These are phyloP conservation scores for Stichopus chloronotus DNA, from an alignment of 35 echinoderm and acorn worm species.

Conservation along the genomic window DNA sequence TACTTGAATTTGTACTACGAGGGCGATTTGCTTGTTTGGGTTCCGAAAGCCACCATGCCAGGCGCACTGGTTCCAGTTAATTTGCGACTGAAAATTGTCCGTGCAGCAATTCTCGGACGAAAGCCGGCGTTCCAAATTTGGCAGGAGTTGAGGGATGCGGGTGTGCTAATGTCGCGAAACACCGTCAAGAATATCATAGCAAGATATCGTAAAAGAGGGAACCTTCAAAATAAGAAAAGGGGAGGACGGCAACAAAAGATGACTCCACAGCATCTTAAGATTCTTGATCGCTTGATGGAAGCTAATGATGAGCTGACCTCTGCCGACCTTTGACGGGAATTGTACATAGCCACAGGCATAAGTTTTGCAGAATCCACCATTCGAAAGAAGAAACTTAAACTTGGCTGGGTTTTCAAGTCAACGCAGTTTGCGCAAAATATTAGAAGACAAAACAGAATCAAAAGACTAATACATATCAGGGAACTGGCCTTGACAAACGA, in stretches of 20 bases:
- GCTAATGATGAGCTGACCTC: constrained; percentile 14
- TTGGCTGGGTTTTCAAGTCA: background rate
- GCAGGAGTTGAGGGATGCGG: background rate
- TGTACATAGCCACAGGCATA: background rate
- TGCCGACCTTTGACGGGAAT: background rate
- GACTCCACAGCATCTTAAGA: background rate
- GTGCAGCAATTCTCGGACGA: constrained; percentile 7
- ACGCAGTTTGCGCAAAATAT: constrained; percentile 24
- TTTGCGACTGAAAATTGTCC: constrained; percentile 18
- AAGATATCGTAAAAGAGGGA: background rate
- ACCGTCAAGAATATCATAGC: constrained; percentile 48
- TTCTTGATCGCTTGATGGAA: constrained; percentile 38
- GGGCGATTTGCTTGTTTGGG: too few relatives aligned
- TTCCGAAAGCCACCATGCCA: background rate
- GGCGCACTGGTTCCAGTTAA: background rate
- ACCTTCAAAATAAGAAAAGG: constrained; percentile 16
- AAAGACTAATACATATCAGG: background rate
- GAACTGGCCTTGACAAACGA: background rate
- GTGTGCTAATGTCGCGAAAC: background rate
- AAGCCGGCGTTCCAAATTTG: background rate
- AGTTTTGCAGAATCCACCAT: constrained; percentile 10
- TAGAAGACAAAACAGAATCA: background rate
- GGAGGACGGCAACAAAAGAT: background rate
- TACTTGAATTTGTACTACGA: too few relatives aligned
- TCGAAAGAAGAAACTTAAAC: background rate